Evolutionary conservation across 1,140 invertebrate species (phyloP).

Genomic region (Telenomus remus): DNA sequence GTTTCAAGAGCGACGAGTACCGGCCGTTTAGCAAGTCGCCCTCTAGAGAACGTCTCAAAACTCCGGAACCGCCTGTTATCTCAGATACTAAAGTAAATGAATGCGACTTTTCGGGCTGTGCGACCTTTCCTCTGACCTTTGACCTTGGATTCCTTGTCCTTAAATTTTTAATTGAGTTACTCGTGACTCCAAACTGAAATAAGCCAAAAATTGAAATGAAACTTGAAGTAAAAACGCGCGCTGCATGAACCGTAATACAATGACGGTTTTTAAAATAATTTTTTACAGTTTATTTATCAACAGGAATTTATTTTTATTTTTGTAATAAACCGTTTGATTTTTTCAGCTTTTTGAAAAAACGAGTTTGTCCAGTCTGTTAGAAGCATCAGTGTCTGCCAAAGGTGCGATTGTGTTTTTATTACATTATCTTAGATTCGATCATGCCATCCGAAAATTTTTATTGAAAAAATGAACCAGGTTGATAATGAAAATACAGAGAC

Average conservation of each 20-base stretch:
- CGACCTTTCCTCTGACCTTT: neutral
- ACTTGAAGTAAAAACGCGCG: neutral
- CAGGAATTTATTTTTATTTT: too few relatives aligned
- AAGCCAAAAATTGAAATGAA: too few relatives aligned
- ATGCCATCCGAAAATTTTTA: conserved; percentile 30
- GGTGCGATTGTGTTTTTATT: conserved; percentile 61
- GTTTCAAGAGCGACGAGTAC: conserved; percentile 8
- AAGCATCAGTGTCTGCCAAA: conserved; percentile 74
- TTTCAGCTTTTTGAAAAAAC: conserved; percentile 74
- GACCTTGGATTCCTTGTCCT: neutral
- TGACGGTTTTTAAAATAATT: too few relatives aligned
- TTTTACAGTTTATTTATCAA: too few relatives aligned
- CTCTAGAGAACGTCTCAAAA: conserved; percentile 65
- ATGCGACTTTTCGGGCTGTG: too few relatives aligned
- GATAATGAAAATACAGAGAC: neutral
- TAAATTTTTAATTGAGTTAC: neutral
- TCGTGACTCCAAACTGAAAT: too few relatives aligned
- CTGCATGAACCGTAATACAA: too few relatives aligned
- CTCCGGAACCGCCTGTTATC: conserved; percentile 73
- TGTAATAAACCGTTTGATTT: conserved; percentile 18
- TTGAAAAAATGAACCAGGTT: neutral
- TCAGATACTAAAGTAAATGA: conserved; percentile 72
- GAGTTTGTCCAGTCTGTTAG: conserved; percentile 74
- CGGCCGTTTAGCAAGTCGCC: conserved; percentile 50
- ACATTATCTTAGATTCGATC: conserved; percentile 7